These are phyloP conservation scores for Mystacides longicornis DNA, from an alignment of 2,888 invertebrate genomes.

Conservation along the genomic window DNA sequence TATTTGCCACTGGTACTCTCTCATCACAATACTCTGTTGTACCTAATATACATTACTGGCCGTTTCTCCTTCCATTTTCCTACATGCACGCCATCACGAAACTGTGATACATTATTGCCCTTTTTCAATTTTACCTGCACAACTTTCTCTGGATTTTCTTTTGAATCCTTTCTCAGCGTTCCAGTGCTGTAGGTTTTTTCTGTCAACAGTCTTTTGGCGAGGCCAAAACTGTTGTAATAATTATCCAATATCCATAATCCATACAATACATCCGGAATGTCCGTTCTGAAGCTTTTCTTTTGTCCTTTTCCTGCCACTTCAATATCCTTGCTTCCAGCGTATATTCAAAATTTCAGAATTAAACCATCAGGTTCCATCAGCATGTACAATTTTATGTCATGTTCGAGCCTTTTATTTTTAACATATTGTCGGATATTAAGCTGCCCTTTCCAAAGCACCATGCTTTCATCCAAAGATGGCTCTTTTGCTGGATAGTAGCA, in stretches of 20 bases:
- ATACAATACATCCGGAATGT: slow-evolving; percentile 30
- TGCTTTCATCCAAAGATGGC: slow-evolving; percentile 30
- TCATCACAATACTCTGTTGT: slow-evolving; percentile 9
- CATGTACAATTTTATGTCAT: slow-evolving; percentile 33
- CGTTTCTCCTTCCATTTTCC: no score
- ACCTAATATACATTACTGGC: slow-evolving; percentile 35
- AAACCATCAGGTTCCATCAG: slow-evolving; percentile 32
- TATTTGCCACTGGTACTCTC: slow-evolving; percentile 10
- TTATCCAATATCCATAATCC: no score
- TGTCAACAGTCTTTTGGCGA: slow-evolving; percentile 30
- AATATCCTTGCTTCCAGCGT: slow-evolving; percentile 25
- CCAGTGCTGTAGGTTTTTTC: slow-evolving; percentile 32
- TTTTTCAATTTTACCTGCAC: no score
- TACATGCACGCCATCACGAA: no score
- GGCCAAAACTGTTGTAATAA: slow-evolving; percentile 30
- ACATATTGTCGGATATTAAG: slow-evolving; percentile 31
- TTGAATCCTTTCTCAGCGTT: no score
- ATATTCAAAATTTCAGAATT: slow-evolving; percentile 28
- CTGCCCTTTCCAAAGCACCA: slow-evolving; percentile 32
- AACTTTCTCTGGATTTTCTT: no score
- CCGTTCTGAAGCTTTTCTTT: slow-evolving; percentile 30
- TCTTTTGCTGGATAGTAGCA: slow-evolving; percentile 31
- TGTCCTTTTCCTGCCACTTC: slow-evolving; percentile 27
- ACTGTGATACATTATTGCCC: no score
- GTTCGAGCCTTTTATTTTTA: slow-evolving; percentile 32